Evolutionary conservation across 2,797 vertebrate genomes (phyloP).

Genomic region (Gorsachius magnificus): DNA sequence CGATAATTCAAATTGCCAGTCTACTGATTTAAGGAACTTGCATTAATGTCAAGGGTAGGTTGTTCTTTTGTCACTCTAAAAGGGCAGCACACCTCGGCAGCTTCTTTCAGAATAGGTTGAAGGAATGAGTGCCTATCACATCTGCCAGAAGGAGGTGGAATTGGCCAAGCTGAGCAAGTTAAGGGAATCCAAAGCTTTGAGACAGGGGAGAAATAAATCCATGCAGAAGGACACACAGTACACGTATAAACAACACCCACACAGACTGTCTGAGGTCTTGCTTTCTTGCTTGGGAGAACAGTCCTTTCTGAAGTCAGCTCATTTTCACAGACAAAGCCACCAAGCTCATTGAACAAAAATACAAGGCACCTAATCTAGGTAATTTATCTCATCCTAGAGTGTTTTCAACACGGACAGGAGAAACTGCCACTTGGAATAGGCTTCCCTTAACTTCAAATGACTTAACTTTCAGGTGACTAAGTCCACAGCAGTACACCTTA

Average conservation of each 20-base stretch:
- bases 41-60: not conserved
- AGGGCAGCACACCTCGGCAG: not conserved
- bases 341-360: not conserved
- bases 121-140: not conserved
- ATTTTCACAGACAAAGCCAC: not conserved
- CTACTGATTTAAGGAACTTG: not conserved
- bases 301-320: not conserved
- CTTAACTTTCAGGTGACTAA: not conserved
- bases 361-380: not conserved
- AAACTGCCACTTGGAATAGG: not conserved
- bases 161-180: not conserved
- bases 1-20: not conserved
- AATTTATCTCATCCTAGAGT: not conserved
- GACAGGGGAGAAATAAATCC: not conserved
- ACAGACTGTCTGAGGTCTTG: not conserved
- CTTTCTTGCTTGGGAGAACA: not conserved
- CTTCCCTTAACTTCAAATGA: not conserved
- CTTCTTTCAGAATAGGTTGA: not conserved
- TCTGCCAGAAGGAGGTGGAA: not conserved
- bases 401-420: not conserved
- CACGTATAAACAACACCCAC: not conserved
- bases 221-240: not conserved
- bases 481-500: not conserved
- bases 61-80: not conserved
- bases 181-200: slow-evolving; percentile 9